phyloP scores from a whole-genome alignment of 2,888 invertebrate species.

The Ametastegia equiseti region DNA sequence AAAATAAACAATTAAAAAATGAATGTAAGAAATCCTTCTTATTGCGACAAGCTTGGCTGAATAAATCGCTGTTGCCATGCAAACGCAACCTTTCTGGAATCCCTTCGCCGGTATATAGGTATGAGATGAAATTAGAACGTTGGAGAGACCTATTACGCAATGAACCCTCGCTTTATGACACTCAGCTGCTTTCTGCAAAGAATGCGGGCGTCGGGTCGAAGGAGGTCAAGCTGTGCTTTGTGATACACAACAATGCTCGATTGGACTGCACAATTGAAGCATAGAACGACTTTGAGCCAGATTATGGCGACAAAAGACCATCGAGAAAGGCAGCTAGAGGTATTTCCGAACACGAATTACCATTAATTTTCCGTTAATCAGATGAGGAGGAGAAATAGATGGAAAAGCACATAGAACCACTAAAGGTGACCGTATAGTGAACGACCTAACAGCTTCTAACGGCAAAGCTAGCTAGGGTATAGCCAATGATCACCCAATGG shows the following conservation, averaged over 20 bases:
- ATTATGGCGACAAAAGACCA: conserved; percentile 31
- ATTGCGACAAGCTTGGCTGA: background rate
- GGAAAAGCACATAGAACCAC: background rate
- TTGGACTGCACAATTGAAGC: background rate
- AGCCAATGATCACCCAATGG: conserved; percentile 4
- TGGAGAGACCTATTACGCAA: background rate
- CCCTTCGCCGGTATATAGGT: background rate
- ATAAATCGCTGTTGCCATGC: background rate
- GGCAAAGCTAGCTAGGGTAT: background rate
- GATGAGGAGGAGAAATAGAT: background rate
- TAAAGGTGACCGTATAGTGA: too few relatives aligned
- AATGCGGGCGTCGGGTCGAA: conserved; percentile 21
- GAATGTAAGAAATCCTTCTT: too few relatives aligned
- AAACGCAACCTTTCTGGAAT: background rate
- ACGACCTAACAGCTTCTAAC: background rate
- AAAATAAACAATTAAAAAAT: too few relatives aligned
- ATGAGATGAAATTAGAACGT: background rate
- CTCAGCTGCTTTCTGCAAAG: conserved; percentile 9
- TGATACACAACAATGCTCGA: conserved; percentile 37
- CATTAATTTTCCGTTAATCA: background rate
- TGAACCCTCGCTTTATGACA: conserved; percentile 8
- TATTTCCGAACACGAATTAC: background rate
- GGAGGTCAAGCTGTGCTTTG: conserved; percentile 38
- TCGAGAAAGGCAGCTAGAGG: background rate
- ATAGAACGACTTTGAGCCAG: background rate